phyloP scores from a whole-genome alignment of 2,888 invertebrate species.

The Xanthorhoe spadicearia region DNA sequence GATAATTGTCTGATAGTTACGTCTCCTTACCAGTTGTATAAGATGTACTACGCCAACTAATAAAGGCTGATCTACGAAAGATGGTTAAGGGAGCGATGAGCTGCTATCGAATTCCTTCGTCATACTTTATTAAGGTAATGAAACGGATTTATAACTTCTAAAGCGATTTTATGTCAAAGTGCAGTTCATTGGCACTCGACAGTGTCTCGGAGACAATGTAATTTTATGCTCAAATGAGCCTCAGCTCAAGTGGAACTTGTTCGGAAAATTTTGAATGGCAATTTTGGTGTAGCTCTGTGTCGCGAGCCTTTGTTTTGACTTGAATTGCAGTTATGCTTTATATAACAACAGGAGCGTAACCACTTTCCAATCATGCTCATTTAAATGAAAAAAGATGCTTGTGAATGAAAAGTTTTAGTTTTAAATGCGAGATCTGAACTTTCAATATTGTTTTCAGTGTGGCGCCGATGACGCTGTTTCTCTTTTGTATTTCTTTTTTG shows the following conservation, averaged over 20 bases:
- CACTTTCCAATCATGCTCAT: slow-evolving; percentile 70
- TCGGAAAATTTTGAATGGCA: slow-evolving; percentile 81
- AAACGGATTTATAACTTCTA: slow-evolving; percentile 81
- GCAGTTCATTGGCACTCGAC: slow-evolving; percentile 83
- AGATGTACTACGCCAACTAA: slow-evolving; percentile 49
- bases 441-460: slow-evolving; percentile 46
- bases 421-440: slow-evolving; percentile 57
- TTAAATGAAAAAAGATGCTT: slow-evolving; percentile 57
- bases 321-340: slow-evolving; percentile 80
- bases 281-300: slow-evolving; percentile 71
- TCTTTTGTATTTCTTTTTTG: slow-evolving; percentile 6
- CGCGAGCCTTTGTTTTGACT: slow-evolving; percentile 73
- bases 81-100: slow-evolving; percentile 69
- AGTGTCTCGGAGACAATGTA: slow-evolving; percentile 82
- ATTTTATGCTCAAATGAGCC: slow-evolving; percentile 83
- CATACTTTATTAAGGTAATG: slow-evolving; percentile 82
- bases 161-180: slow-evolving; percentile 84
- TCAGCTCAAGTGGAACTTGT: slow-evolving; percentile 79
- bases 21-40: slow-evolving; percentile 34
- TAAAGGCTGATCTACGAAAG: slow-evolving; percentile 70
- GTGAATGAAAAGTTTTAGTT: slow-evolving; percentile 52
- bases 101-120: slow-evolving; percentile 75
- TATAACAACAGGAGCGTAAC: slow-evolving; percentile 77
- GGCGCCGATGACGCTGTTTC: neutral
- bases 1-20: slow-evolving; percentile 35